phyloP scores from a whole-genome alignment of 1,140 invertebrate genomes.

The Stratiolaelaps scimitus region DNA sequence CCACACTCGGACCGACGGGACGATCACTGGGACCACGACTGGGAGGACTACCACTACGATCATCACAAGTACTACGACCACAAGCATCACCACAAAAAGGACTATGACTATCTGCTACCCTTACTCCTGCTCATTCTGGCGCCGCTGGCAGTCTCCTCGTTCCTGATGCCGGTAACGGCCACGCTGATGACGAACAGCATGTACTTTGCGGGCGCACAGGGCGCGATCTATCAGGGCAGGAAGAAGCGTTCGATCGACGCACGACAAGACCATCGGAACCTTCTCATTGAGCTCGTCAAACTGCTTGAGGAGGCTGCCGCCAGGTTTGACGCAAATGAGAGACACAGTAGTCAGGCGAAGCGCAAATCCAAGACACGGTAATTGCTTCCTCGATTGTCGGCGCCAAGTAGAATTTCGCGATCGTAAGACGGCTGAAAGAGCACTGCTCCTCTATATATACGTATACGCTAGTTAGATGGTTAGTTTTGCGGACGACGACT shows the following conservation, averaged over 20 bases:
- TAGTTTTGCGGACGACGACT: too few relatives aligned
- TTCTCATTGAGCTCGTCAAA: neutral
- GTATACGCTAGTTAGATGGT: too few relatives aligned
- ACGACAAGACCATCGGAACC: neutral
- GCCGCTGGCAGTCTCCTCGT: constrained; percentile 13
- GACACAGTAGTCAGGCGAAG: neutral
- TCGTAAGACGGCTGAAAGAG: too few relatives aligned
- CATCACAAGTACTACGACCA: constrained; percentile 17
- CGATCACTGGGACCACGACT: constrained; percentile 6
- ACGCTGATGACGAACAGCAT: constrained; percentile 14
- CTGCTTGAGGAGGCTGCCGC: constrained; percentile 13
- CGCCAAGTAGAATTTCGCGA: too few relatives aligned
- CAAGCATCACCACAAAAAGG: constrained; percentile 21
- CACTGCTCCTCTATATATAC: too few relatives aligned
- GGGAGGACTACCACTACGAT: constrained; percentile 1
- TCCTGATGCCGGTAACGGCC: constrained; percentile 18
- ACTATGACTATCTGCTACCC: constrained; percentile 13
- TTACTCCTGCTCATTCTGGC: constrained; percentile 2
- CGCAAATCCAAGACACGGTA: too few relatives aligned
- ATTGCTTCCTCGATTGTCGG: too few relatives aligned
- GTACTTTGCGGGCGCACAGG: constrained; percentile 14
- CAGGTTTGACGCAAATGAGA: neutral
- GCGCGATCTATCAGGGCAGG: constrained; percentile 2
- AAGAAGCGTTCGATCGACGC: constrained; percentile 3
- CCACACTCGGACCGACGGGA: neutral